Percentiles rank a stretch among this genome's conserved stretches.
Evolutionary conservation across 2,888 invertebrate genomes (phyloP).

Genomic region (Endomychus coccineus): DNA sequence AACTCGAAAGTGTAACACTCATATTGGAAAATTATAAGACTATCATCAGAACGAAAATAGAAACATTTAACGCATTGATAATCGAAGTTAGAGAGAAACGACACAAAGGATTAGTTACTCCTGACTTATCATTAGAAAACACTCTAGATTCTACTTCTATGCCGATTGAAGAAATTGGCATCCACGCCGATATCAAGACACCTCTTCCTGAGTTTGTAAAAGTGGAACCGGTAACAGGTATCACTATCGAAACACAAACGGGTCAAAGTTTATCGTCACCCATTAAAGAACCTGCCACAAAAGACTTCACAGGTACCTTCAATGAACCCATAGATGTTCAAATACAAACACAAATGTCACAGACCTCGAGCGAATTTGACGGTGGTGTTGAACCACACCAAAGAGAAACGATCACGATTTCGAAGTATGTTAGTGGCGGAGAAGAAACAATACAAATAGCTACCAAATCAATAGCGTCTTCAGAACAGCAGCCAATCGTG

Average conservation of each 20-base stretch:
- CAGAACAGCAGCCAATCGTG: constrained; percentile 44
- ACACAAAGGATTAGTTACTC: constrained; percentile 31
- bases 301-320: constrained; percentile 49
- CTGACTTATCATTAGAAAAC: constrained; percentile 50
- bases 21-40: constrained; percentile 56
- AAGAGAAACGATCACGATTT: constrained; percentile 60
- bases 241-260: constrained; percentile 60
- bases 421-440: constrained; percentile 56
- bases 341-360: constrained; percentile 46
- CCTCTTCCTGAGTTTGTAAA: constrained; percentile 19
- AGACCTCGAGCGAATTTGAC: constrained; percentile 35
- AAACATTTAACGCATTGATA: constrained; percentile 47
- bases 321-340: constrained; percentile 52
- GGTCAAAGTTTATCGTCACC: constrained; percentile 52
- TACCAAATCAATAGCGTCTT: constrained; percentile 51
- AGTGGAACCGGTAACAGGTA: constrained; percentile 25
- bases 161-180: constrained; percentile 58
- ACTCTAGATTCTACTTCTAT: constrained; percentile 65
- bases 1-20: constrained; percentile 50
- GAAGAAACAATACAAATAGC: constrained; percentile 67
- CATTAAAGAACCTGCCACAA: constrained; percentile 37
- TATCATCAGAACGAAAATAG: constrained; percentile 55
- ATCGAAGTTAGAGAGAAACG: constrained; percentile 31
- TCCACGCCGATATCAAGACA: constrained; percentile 28
- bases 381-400: constrained; percentile 39